Conservation (phyloP, 1,140 invertebrate genomes). For the Euura lappo region DNA sequence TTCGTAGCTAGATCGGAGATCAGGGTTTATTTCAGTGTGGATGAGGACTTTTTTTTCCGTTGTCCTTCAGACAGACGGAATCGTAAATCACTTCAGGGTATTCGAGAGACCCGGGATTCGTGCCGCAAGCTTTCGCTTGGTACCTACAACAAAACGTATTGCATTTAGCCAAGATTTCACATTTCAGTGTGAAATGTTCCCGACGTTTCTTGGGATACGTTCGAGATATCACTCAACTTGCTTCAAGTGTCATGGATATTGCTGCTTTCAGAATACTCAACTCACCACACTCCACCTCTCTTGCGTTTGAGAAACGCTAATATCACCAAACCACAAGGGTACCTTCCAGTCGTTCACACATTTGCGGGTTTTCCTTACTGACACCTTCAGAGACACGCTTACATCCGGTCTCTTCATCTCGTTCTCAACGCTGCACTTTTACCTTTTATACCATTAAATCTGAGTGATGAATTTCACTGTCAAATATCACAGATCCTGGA, state of each 20-base stretch:
- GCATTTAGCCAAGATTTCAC: slow-evolving; percentile 1
- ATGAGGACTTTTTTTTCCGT: not conserved
- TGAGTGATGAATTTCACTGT: not conserved
- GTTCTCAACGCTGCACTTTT: not conserved
- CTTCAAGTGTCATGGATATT: slow-evolving; percentile 7
- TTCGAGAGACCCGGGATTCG: too few relatives aligned
- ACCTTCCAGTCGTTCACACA: not conserved
- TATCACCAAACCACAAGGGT: not conserved
- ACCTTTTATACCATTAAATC: not conserved
- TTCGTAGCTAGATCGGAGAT: not conserved
- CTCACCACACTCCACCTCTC: not conserved
- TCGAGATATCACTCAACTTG: slow-evolving; percentile 7
- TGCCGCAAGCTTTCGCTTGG: not conserved
- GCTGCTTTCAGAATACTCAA: not conserved
- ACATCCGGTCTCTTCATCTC: not conserved
- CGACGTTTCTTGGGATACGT: slow-evolving; percentile 2
- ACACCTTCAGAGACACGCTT: slow-evolving; percentile 6
- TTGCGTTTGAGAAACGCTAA: not conserved
- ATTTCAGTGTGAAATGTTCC: not conserved
- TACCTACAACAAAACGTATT: not conserved
- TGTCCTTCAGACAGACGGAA: not conserved
- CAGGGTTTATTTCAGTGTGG: not conserved
- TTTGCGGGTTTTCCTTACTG: not conserved
- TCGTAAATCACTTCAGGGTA: not conserved
- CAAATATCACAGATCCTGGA: too few relatives aligned